Percentiles rank a stretch among this genome's conserved stretches.
Evolutionary conservation across 2,113 vertebrate genomes (phyloP).

Genomic region (Saccopteryx bilineata): DNA sequence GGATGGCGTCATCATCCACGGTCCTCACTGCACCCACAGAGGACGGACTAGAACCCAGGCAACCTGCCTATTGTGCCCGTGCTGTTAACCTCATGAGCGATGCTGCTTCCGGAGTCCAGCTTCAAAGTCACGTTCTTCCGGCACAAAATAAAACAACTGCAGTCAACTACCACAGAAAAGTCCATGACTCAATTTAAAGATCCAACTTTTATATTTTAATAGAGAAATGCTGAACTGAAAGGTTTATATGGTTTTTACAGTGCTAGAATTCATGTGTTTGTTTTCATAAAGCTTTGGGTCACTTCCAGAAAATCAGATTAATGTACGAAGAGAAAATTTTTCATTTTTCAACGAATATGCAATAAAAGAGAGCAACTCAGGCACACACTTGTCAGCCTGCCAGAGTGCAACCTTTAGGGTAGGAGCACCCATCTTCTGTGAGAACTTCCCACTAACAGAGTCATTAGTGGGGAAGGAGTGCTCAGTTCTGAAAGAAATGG

Average conservation of each 20-base stretch:
- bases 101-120: not conserved
- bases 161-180: not conserved
- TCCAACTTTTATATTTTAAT: not conserved
- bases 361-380: not conserved
- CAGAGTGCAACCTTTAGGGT: not conserved
- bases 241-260: not conserved
- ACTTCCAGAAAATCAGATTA: conserved; percentile 59
- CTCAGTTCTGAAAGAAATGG: conserved; percentile 40
- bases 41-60: not conserved
- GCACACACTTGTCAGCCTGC: conserved; percentile 30
- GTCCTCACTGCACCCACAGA: not conserved
- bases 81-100: not conserved
- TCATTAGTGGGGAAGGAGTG: not conserved
- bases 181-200: not conserved
- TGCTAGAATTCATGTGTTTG: not conserved
- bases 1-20: not conserved
- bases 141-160: not conserved
- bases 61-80: not conserved
- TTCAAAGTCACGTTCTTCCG: not conserved
- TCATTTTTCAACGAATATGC: not conserved
- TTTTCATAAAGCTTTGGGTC: conserved; percentile 1
- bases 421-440: not conserved
- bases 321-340: not conserved
- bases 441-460: not conserved
- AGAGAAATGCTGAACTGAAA: not conserved